These are phyloP conservation scores for Trissolcus brochymenae DNA, from an alignment of 2,888 invertebrate species.

Conservation along the genomic window DNA sequence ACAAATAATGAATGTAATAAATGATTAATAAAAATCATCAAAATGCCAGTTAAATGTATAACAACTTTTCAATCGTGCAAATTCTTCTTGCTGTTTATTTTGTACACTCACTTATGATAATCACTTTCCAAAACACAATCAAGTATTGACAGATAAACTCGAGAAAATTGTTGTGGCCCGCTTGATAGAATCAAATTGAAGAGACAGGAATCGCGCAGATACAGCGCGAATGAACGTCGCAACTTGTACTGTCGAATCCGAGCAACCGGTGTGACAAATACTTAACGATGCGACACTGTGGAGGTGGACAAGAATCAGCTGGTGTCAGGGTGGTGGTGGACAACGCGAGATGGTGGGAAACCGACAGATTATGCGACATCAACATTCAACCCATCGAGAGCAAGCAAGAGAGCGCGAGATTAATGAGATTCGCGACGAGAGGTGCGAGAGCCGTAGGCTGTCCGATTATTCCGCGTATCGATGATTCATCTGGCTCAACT, in stretches of 20 bases:
- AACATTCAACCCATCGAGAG: neutral
- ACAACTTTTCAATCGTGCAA: conserved; percentile 13
- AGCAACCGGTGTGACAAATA: conserved; percentile 60
- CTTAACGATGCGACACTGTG: conserved; percentile 58
- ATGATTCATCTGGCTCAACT: conserved; percentile 41
- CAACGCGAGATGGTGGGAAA: conserved; percentile 5
- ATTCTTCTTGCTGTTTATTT: neutral
- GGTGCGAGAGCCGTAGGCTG: conserved; percentile 28
- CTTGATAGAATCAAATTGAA: conserved; percentile 22
- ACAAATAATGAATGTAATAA: neutral
- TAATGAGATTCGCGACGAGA: conserved; percentile 41
- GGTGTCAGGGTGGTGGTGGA: conserved; percentile 25
- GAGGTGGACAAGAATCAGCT: conserved; percentile 45
- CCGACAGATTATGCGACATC: conserved; percentile 23
- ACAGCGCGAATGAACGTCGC: conserved; percentile 49
- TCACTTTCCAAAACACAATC: neutral
- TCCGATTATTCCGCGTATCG: conserved; percentile 32
- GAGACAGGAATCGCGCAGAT: conserved; percentile 20
- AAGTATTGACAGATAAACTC: neutral
- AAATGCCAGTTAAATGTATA: neutral
- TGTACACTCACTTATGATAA: neutral
- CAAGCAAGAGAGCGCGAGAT: conserved; percentile 10
- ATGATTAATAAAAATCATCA: neutral
- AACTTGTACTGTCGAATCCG: conserved; percentile 50
- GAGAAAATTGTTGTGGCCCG: conserved; percentile 1